phyloP scores from a whole-genome alignment of 2,113 vertebrate genomes.

The Ahaetulla prasina region DNA sequence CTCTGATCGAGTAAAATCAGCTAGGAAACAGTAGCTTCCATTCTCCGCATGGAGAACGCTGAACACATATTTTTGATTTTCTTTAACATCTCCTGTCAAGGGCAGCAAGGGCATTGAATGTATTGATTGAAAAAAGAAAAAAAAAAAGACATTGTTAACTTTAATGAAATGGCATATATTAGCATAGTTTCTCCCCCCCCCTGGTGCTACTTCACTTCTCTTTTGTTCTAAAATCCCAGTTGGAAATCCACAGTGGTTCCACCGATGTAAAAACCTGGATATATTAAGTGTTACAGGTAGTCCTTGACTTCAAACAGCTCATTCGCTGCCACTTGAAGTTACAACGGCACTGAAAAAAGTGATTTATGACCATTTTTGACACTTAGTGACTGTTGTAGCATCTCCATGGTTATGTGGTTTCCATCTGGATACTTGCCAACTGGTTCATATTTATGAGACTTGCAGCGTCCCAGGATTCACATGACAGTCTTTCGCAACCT shows the following conservation, averaged over 20 bases:
- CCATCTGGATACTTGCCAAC: no score
- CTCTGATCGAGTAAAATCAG: slow-evolving; percentile 49
- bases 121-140: slow-evolving; percentile 28
- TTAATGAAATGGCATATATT: slow-evolving; percentile 41
- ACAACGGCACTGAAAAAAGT: no score
- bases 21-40: slow-evolving; percentile 36
- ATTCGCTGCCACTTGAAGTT: no score
- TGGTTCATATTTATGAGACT: no score
- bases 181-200: slow-evolving; percentile 20
- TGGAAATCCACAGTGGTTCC: slow-evolving; percentile 33
- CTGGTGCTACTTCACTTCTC: not conserved
- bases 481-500: no score
- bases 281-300: not conserved
- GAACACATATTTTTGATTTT: slow-evolving; percentile 58
- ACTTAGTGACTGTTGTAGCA: no score
- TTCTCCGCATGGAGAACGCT: slow-evolving; percentile 30
- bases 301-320: no score
- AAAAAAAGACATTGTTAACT: slow-evolving; percentile 41
- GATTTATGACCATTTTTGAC: no score
- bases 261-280: not conserved
- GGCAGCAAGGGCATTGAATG: slow-evolving; percentile 37
- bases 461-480: no score
- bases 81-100: slow-evolving; percentile 54
- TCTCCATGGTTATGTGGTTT: no score
- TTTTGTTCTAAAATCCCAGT: slow-evolving; percentile 1